These are phyloP conservation scores for Notolepis coatsorum DNA, from an alignment of 2,797 vertebrate species.

Conservation along the genomic window DNA sequence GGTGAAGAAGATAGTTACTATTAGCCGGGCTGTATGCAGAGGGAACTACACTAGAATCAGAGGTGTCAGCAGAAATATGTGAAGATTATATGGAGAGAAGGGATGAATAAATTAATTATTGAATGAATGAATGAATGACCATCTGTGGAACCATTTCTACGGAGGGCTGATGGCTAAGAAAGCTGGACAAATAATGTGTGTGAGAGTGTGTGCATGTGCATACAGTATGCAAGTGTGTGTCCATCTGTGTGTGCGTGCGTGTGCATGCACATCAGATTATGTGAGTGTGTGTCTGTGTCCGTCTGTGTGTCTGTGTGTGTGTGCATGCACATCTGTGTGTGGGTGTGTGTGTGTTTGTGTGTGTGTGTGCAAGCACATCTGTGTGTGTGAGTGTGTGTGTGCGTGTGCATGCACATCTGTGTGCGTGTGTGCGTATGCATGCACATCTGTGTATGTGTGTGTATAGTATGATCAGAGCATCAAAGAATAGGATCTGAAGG, in stretches of 20 bases:
- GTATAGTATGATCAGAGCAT: no score
- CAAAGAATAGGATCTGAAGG: slow-evolving; percentile 3
- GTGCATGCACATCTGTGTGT: neutral
- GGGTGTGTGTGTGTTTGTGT: neutral
- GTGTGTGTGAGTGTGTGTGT: neutral
- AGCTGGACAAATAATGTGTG: neutral
- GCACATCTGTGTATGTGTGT: no score
- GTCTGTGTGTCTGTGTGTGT: no score
- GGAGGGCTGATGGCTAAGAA: neutral
- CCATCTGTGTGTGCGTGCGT: neutral
- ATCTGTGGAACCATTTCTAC: slow-evolving; percentile 7
- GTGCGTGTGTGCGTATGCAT: neutral
- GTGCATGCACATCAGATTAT: neutral
- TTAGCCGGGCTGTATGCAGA: neutral
- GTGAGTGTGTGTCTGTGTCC: neutral
- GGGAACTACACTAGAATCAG: neutral
- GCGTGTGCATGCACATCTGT: neutral
- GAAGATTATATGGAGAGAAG: neutral
- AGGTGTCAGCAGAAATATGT: slow-evolving; percentile 9
- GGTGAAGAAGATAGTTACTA: neutral
- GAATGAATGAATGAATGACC: neutral
- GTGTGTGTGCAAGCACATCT: no score
- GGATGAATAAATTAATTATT: neutral
- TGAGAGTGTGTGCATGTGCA: no score
- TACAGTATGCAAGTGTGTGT: no score